Evolutionary conservation across 1,140 invertebrate species (phyloP).

Genomic region (Marisa cornuarietis): DNA sequence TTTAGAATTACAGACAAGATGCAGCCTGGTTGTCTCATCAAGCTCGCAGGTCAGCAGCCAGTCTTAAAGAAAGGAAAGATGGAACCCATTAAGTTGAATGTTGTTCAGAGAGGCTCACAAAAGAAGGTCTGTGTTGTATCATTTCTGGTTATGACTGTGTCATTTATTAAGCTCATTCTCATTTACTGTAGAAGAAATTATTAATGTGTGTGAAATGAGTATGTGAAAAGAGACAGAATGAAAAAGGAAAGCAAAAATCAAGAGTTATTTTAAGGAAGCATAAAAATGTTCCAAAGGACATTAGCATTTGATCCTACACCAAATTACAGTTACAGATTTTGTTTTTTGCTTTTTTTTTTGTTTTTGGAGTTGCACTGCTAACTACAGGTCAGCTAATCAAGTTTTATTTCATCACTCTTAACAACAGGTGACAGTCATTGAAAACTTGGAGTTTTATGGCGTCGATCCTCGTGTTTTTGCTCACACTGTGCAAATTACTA

Average conservation of each 20-base stretch:
- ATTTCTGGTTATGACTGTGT: no score
- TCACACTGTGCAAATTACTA: slow-evolving; percentile 82
- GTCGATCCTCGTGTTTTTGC: slow-evolving; percentile 83
- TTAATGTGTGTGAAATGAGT: background rate
- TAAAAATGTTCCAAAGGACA: background rate
- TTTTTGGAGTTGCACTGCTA: background rate
- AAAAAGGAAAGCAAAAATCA: background rate
- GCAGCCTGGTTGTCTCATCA: slow-evolving; percentile 80
- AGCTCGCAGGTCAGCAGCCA: slow-evolving; percentile 70
- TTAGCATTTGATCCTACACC: background rate
- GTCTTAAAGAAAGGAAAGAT: slow-evolving; percentile 78
- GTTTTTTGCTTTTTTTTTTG: background rate
- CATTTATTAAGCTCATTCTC: no score
- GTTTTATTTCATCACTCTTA: slow-evolving; percentile 19
- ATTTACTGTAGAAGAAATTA: background rate
- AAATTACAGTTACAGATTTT: background rate
- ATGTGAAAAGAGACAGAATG: no score
- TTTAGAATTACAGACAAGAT: slow-evolving; percentile 77
- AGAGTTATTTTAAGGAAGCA: background rate
- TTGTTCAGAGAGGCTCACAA: slow-evolving; percentile 82
- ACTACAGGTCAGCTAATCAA: background rate
- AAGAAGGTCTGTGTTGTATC: slow-evolving; percentile 78
- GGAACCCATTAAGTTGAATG: slow-evolving; percentile 80
- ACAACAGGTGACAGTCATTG: slow-evolving; percentile 83
- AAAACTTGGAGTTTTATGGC: slow-evolving; percentile 86